Evolutionary conservation across 1,140 invertebrate species (phyloP), one percentile per base, ranked within the genome.

Genomic region (Anoplolepis gracilipes): DNA sequence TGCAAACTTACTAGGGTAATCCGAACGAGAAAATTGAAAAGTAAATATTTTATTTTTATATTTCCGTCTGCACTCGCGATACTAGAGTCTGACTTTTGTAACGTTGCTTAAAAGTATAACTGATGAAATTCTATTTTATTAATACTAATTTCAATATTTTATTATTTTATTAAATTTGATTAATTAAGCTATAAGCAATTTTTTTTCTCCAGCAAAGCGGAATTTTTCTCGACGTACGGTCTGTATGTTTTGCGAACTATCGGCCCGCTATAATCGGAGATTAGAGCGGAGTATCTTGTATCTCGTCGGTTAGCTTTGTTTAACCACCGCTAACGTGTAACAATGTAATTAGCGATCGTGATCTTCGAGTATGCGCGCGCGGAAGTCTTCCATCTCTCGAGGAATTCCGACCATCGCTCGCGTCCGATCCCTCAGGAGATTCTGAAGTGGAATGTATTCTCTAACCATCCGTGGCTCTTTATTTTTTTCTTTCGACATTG

Each of bases 331-430:
- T 82, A 82, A 82, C 78, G n/a, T 82, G 53, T 59, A 82, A 73
- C 78, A 82, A 82, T 82, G 78, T 82, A 82, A 82, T 82, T 82
- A 82, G 78, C 53, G 65, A 82, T 82, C 67, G 36, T 28, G 67
- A 82, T 82, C 78, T 82, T 33, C 1, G 25, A 28, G 25, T 61
- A 42, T 30, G 67, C 36, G 53, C 65, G 36, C 25, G 78, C 65
- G 46, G 78, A 81, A 59, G 78, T 81, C 53, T 36, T 82, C 78
- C 78, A 82, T 82, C 78, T 73, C 53, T 22, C 67, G n/a, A 59
- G 78, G 42, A 82, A 72, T 73, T 82, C 53, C 39, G 30, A 70
- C 64, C 30, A 11, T 19, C 64, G 78, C 65, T 33, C 36, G 39
- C 19, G 49, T 16, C 25, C 36, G 53, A 73, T 61, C 25, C 25